Conservation (phyloP, 1,140 invertebrate species). For the Cydia amplana region DNA sequence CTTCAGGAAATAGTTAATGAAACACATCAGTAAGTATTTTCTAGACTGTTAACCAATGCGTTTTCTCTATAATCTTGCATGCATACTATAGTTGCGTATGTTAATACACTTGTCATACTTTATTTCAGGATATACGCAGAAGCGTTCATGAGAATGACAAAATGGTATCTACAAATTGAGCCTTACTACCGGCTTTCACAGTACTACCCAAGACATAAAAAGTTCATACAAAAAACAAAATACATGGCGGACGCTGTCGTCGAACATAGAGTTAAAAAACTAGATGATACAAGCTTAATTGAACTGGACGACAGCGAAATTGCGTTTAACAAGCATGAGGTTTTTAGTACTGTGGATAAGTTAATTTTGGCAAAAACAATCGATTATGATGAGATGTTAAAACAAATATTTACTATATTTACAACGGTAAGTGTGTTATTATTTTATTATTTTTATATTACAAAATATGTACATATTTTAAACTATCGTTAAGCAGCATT, state of each 20-base stretch:
- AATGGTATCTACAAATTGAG: conserved; percentile 82
- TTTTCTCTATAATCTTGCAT: too few species aligned
- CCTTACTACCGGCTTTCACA: conserved; percentile 79
- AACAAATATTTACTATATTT: conserved; percentile 70
- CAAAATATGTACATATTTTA: too few species aligned
- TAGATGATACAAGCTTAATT: not conserved
- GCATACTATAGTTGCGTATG: too few species aligned
- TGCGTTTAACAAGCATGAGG: conserved; percentile 35
- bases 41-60: not conserved
- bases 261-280: conserved; percentile 39
- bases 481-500: too few species aligned
- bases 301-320: conserved; percentile 40
- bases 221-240: conserved; percentile 78
- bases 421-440: conserved; percentile 58
- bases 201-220: conserved; percentile 69
- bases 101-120: not conserved
- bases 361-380: conserved; percentile 55
- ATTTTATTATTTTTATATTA: not conserved
- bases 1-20: conserved; percentile 48
- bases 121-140: conserved; percentile 69
- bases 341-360: conserved; percentile 72
- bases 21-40: conserved; percentile 47
- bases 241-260: conserved; percentile 72
- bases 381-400: conserved; percentile 50
- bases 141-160: conserved; percentile 78